Conservation (phyloP, 2,888 invertebrate genomes). For the Aleiodes testaceus region DNA sequence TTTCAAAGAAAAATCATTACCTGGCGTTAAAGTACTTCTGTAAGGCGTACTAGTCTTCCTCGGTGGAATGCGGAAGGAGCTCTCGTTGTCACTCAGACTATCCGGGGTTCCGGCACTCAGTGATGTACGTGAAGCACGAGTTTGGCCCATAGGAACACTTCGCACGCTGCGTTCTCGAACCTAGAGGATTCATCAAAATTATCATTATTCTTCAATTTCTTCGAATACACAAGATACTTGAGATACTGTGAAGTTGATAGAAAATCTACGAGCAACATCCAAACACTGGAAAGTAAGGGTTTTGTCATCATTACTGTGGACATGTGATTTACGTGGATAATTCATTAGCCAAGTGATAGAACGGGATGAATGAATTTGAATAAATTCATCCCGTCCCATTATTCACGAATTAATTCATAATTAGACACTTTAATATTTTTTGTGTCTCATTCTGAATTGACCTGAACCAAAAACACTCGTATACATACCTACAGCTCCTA, state of each 20-base stretch:
- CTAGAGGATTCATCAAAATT: slow-evolving; percentile 73
- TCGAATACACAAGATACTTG: too few species aligned
- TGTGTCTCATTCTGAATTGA: slow-evolving; percentile 44
- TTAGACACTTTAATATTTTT: slow-evolving; percentile 35
- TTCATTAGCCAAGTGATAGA: neutral
- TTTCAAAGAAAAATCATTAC: slow-evolving; percentile 60
- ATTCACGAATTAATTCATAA: neutral
- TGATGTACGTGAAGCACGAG: slow-evolving; percentile 84
- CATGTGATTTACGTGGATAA: slow-evolving; percentile 24
- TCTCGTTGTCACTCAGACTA: slow-evolving; percentile 91
- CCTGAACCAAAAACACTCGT: slow-evolving; percentile 38
- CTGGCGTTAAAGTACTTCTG: slow-evolving; percentile 83
- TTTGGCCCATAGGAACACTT: slow-evolving; percentile 90
- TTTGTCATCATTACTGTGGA: slow-evolving; percentile 13
- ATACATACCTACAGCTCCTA: slow-evolving; percentile 64
- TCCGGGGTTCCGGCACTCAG: slow-evolving; percentile 91
- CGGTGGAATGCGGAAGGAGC: slow-evolving; percentile 81
- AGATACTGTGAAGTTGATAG: neutral
- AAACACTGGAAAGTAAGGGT: slow-evolving; percentile 32
- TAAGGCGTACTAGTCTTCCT: slow-evolving; percentile 79
- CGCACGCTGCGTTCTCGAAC: slow-evolving; percentile 93
- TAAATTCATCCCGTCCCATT: neutral
- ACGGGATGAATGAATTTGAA: slow-evolving; percentile 8
- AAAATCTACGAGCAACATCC: slow-evolving; percentile 23
- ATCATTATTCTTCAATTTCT: neutral